Evolutionary conservation across 2,797 vertebrate species (phyloP).

Genomic region (Acridotheres tristis): DNA sequence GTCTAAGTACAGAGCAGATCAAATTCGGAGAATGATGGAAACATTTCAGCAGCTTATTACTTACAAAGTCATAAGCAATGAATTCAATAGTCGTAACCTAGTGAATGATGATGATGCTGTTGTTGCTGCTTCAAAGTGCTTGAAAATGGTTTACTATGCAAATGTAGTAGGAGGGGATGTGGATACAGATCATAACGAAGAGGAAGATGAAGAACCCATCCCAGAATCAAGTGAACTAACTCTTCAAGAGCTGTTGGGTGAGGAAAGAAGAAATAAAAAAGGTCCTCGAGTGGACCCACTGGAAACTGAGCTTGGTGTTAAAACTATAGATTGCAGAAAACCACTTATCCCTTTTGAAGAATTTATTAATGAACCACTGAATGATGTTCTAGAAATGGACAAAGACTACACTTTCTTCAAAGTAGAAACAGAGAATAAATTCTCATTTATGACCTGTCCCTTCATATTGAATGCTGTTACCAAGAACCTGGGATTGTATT

Average conservation of each 20-base stretch:
- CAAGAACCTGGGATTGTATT: slow-evolving; percentile 97
- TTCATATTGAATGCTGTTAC: slow-evolving; percentile 96
- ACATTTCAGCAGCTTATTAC: slow-evolving; percentile 99
- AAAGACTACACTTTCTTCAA: slow-evolving; percentile 99
- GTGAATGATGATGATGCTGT: slow-evolving; percentile 96
- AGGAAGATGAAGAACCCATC: slow-evolving; percentile 93
- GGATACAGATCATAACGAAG: slow-evolving; percentile 91
- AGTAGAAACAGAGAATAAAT: slow-evolving; percentile 97
- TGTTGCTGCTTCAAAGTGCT: slow-evolving; percentile 94
- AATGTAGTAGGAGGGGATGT: slow-evolving; percentile 91
- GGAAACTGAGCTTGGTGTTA: slow-evolving; percentile 92
- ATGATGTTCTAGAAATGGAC: slow-evolving; percentile 99
- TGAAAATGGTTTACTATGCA: slow-evolving; percentile 98
- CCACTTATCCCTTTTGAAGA: slow-evolving; percentile 96
- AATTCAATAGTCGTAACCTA: slow-evolving; percentile 90
- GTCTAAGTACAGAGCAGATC: slow-evolving; percentile 86
- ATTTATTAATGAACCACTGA: slow-evolving; percentile 95
- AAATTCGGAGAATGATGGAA: slow-evolving; percentile 93
- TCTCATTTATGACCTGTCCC: slow-evolving; percentile 98
- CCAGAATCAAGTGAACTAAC: slow-evolving; percentile 91
- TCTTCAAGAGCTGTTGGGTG: slow-evolving; percentile 93
- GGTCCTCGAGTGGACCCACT: slow-evolving; percentile 91
- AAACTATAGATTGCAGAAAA: slow-evolving; percentile 88
- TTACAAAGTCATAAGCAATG: slow-evolving; percentile 96
- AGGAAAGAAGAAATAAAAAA: slow-evolving; percentile 94